Evolutionary conservation across 2,797 vertebrate species (phyloP).

Genomic region (Enteromius trimaculatus): DNA sequence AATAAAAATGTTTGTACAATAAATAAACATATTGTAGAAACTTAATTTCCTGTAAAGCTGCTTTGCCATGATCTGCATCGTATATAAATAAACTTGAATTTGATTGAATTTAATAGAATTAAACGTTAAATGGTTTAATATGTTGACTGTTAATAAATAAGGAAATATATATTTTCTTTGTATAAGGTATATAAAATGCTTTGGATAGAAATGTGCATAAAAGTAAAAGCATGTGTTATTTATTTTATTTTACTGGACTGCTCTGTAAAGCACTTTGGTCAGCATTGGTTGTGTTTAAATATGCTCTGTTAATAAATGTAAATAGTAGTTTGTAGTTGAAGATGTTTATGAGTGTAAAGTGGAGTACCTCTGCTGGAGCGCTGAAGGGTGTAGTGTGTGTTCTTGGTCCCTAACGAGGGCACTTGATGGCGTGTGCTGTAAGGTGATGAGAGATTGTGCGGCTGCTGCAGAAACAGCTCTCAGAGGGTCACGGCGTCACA

Average conservation of each 20-base stretch:
- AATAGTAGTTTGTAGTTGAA: neutral
- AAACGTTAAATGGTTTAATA: too few relatives aligned
- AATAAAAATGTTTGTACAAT: too few relatives aligned
- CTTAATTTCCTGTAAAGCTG: too few relatives aligned
- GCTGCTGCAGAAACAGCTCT: slow-evolving; percentile 71
- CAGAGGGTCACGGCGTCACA: slow-evolving; percentile 73
- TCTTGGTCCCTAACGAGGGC: slow-evolving; percentile 69
- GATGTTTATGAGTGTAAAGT: neutral
- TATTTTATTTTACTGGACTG: too few relatives aligned
- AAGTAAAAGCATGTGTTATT: neutral
- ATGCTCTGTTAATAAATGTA: neutral
- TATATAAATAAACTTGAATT: too few relatives aligned
- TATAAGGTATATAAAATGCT: neutral
- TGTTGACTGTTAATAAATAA: neutral
- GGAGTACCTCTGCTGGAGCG: neutral
- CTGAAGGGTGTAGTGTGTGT: slow-evolving; percentile 64
- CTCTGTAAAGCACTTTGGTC: too few relatives aligned
- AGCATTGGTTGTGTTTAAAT: too few relatives aligned
- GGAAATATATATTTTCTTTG: neutral
- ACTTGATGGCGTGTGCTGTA: slow-evolving; percentile 75
- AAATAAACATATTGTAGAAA: too few relatives aligned
- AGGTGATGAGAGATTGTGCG: slow-evolving; percentile 78
- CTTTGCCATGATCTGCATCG: too few relatives aligned
- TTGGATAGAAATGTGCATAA: neutral
- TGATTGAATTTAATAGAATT: too few relatives aligned